Base-by-base conservation (phyloP, 1,140 invertebrate species). In the Muscidifurax raptorellus region DNA sequence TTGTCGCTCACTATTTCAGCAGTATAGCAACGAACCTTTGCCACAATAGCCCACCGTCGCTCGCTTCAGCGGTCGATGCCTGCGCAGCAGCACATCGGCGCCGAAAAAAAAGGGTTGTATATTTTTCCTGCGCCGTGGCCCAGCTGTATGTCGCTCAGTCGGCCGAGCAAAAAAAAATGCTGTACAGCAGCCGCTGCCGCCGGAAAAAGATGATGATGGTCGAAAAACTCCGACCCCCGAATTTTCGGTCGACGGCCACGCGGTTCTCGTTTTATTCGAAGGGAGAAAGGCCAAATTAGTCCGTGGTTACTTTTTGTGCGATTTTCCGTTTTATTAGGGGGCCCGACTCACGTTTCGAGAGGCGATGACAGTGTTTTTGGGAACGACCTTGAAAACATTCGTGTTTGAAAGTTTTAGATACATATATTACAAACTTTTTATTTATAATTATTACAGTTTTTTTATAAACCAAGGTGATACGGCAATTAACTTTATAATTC, bases 81-180 rank as follows among this genome's bases (percentile, higher is more conserved):
- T 59, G 52, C n/a, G n/a, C n/a, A n/a, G n/a, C 4, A 59, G 15
- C 18, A 22, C 52, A 18, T 7, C 52, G 52, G 1, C 32, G 28
- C 0, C 27, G 32, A 40, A 74, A 74, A 40, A n/a, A 74, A 74
- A 74, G 71, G 71, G 32, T 74, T 74, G 71, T 74, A 79, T 36
- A 69, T 69, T 69, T 69, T 69, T 69, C 66, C 66, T 27, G 3
- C 66, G 27, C 66, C 27, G 27, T 59, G 18, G 13, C 59, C 64
- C 18, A 27, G 69, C 86, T 80, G 78, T 86, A 86, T 86, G 86
- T 85, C 72, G 83, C 75, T 15, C 64, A 28, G 59, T 28, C 78
- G 27, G n/a, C 13, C 36, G 12, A 9, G 10, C 44, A 25, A 77
- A 64, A 80, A 72, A 79, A 72, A 69, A 44, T 30, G 36, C 13